Percentiles rank a stretch among this genome's conserved stretches.
These are phyloP conservation scores for Ceramica pisi DNA, from an alignment of 2,888 invertebrate genomes.

Conservation along the genomic window DNA sequence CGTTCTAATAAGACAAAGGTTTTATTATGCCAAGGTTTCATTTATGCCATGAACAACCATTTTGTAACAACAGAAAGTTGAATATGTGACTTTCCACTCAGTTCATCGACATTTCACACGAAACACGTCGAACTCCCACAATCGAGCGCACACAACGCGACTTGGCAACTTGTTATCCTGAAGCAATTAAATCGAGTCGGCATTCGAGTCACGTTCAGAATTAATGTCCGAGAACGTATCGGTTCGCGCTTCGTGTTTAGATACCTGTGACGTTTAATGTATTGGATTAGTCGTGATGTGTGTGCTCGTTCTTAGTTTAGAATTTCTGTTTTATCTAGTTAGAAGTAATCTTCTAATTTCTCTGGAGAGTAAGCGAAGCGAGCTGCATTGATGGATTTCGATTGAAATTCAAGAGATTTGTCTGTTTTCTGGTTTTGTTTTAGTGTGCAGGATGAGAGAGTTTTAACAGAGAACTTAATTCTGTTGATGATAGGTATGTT, in stretches of 20 bases:
- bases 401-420: not conserved
- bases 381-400: not conserved
- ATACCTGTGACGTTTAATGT: conserved; percentile 64
- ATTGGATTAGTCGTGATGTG: conserved; percentile 65
- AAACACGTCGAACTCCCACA: conserved; percentile 55
- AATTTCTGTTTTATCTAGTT: conserved; percentile 51
- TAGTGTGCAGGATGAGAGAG: not conserved
- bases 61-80: not conserved
- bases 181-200: conserved; percentile 65
- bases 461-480: too few relatives aligned
- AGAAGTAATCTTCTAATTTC: conserved; percentile 33
- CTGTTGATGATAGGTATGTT: too few relatives aligned
- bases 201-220: conserved; percentile 71
- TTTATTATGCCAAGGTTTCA: too few relatives aligned
- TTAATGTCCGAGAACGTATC: conserved; percentile 71
- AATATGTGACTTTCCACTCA: conserved; percentile 10
- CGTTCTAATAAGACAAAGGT: too few relatives aligned
- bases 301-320: conserved; percentile 49
- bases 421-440: not conserved
- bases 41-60: not conserved
- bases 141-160: conserved; percentile 58
- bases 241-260: conserved; percentile 66
- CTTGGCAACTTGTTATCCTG: conserved; percentile 66
- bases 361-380: not conserved
- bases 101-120: conserved; percentile 30